These are phyloP conservation scores for Pampusana beccarii DNA, from an alignment of 2,113 vertebrate genomes.

Conservation along the genomic window DNA sequence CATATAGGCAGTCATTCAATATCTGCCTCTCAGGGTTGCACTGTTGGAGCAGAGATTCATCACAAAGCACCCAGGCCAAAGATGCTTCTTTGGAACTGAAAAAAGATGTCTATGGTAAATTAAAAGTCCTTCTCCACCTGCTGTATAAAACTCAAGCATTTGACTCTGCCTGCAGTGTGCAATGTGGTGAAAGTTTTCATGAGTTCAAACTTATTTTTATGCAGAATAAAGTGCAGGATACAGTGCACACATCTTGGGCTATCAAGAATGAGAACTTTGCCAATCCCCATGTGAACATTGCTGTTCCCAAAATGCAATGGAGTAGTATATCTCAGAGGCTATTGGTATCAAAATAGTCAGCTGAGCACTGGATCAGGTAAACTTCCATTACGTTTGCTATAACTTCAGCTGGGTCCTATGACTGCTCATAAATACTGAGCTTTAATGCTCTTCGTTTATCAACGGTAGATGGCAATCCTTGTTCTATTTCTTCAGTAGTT, in stretches of 20 bases:
- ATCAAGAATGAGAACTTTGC: background rate
- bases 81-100: background rate
- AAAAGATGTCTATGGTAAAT: background rate
- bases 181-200: background rate
- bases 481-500: background rate
- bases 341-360: background rate
- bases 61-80: background rate
- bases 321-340: background rate
- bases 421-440: background rate
- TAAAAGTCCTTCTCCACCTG: background rate
- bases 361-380: background rate
- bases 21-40: background rate
- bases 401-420: background rate
- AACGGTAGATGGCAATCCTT: background rate
- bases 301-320: background rate
- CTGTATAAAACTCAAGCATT: background rate
- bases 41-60: background rate
- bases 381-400: accelerated
- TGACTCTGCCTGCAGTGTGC: background rate
- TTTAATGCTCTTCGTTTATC: background rate
- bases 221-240: background rate
- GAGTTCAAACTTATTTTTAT: background rate
- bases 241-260: accelerated
- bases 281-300: accelerated
- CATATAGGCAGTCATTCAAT: background rate